A percentile compares a stretch with the other conserved stretches of the same genome.
Evolutionary conservation across 1,140 invertebrate genomes (phyloP).

Genomic region (Marisa cornuarietis): DNA sequence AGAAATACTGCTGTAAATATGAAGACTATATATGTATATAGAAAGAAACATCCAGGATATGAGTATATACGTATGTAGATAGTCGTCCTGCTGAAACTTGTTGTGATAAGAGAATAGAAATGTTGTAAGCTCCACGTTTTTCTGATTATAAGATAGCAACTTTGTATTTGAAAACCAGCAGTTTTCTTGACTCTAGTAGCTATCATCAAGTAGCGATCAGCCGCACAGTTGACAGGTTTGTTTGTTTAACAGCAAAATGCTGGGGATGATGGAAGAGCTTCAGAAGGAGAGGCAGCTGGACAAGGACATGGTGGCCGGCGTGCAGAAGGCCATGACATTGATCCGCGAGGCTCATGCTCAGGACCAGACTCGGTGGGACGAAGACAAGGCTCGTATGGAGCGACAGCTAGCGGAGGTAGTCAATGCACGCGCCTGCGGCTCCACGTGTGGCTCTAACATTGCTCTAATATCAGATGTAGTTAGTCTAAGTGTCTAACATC

Average conservation of each 20-base stretch:
- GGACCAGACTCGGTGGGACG: conserved; percentile 68
- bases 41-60: neutral
- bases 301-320: conserved; percentile 76
- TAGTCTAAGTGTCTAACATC: too few species aligned
- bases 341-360: conserved; percentile 70
- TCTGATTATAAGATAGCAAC: neutral
- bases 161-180: neutral
- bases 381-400: conserved; percentile 43
- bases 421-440: too few species aligned
- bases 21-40: too few species aligned
- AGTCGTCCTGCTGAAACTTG: too few species aligned
- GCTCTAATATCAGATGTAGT: too few species aligned
- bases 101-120: too few species aligned
- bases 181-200: too few species aligned
- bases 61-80: neutral
- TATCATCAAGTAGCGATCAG: neutral
- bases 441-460: too few species aligned
- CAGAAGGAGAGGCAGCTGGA: conserved; percentile 89
- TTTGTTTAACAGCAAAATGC: conserved; percentile 67
- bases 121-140: too few species aligned
- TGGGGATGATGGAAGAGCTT: conserved; percentile 81
- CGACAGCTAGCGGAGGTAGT: conserved; percentile 51
- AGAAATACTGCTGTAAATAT: too few species aligned
- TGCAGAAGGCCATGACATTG: conserved; percentile 53
- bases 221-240: neutral